phyloP scores from a whole-genome alignment of 2,113 vertebrate species.

The Nettapus auritus region DNA sequence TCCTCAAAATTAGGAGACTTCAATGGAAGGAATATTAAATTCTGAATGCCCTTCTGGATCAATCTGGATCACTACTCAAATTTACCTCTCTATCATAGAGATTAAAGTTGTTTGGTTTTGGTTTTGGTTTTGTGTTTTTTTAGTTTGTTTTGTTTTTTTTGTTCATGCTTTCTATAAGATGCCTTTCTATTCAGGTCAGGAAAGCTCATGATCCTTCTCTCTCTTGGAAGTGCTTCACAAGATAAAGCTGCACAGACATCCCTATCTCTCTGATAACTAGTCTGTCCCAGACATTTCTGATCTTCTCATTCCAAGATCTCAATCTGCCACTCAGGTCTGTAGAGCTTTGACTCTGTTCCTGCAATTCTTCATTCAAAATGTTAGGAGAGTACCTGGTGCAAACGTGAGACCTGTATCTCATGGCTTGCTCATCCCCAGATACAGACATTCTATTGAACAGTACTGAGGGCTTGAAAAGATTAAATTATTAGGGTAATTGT shows the following conservation, averaged over 20 bases:
- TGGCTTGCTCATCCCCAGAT: not conserved
- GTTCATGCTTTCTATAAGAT: not conserved
- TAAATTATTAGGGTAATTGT: not conserved
- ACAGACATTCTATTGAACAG: not conserved
- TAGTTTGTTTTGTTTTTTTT: not conserved
- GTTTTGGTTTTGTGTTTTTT: too few species aligned
- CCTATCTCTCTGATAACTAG: not conserved
- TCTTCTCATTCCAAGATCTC: not conserved
- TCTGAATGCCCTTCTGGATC: not conserved
- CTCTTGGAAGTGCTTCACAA: not conserved
- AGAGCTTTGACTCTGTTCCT: not conserved
- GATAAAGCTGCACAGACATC: not conserved
- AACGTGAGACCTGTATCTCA: not conserved
- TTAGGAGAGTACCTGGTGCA: not conserved
- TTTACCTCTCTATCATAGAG: not conserved
- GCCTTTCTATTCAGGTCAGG: not conserved
- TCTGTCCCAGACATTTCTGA: not conserved
- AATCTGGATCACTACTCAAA: not conserved
- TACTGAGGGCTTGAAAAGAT: not conserved
- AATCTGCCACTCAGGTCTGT: not conserved
- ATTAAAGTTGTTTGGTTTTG: too few species aligned
- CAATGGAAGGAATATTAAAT: not conserved
- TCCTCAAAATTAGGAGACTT: not conserved
- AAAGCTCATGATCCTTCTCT: not conserved
- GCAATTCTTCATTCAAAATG: not conserved